Base-by-base conservation (phyloP, 30 jellyfish, hydroid and myxozoan genomes). In the Turritopsis dohrnii region DNA sequence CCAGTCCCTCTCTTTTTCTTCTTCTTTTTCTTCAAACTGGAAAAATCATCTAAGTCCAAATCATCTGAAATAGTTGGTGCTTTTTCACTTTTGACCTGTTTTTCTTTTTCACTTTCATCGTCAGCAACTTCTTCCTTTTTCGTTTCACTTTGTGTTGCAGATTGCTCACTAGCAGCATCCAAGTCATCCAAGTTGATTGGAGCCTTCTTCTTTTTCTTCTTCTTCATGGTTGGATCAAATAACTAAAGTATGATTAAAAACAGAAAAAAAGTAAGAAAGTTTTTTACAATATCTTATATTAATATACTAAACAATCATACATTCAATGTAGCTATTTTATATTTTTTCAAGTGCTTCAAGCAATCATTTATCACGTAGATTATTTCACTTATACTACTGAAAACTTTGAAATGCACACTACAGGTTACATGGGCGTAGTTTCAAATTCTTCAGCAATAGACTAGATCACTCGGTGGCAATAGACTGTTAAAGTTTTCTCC, bases 221-320 rank as follows among this genome's bases (percentile, higher is more conserved):
- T 92, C 86, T 92, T 92, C 98, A 92, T 84, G 17, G 94, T 85
- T 65, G 98, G 98, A 71, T 92, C 95, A 83, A 92, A 92, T 28
- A 92, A 66, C 98, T 91, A 65, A 65, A 69, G n/a, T n/a, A n/a
- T n/a, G n/a, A n/a, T n/a, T n/a, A 41, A 13, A 41, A 41, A 41
- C 60, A 5, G 13, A 41, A 41, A 3, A 5, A 41, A 41, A 41
- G 9, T 41, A 41, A 41, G 5, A 41, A 41, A 13, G 5, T 5
- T 3, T 41, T 5, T 41, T 13, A 41, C 60, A n/a, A n/a, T n/a
- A n/a, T n/a, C n/a, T 41, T 41, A 41, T 5, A 41, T 41, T 5
- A 41, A 41, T 41, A 3, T 41, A 5, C 60, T 41, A 41, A 41
- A 3, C 60, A n/a, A n/a, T n/a, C 60, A 3, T 41, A 41, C 13